A percentile compares a stretch with the other conserved stretches of the same genome.
Conservation (phyloP, 2,113 vertebrate species). For the Leptodactylus fuscus region DNA sequence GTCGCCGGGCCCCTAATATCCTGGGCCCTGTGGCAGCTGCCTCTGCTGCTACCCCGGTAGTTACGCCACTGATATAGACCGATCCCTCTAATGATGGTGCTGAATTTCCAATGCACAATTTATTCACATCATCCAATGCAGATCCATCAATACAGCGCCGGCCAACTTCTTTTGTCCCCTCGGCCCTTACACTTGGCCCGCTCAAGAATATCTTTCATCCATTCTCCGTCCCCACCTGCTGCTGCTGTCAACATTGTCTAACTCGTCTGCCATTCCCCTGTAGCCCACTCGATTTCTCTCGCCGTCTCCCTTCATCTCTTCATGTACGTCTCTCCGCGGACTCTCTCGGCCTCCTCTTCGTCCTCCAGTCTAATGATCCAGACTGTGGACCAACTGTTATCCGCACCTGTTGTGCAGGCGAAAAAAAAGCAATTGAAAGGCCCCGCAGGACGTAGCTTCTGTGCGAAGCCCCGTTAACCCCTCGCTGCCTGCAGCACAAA, state of each 20-base stretch:
- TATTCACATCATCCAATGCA: no score
- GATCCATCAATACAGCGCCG: no score
- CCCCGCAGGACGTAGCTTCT: background rate
- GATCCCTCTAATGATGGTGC: no score
- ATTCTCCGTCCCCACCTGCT: background rate
- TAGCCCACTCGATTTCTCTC: background rate
- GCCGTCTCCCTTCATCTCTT: slow-evolving; percentile 10
- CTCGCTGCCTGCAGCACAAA: background rate
- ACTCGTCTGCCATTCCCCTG: background rate
- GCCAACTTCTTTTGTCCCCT: no score
- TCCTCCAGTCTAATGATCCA: slow-evolving; percentile 50
- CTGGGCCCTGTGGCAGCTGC: no score
- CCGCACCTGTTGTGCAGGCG: slow-evolving; percentile 49
- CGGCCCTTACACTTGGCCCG: background rate
- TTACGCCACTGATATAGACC: no score
- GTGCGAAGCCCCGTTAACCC: background rate
- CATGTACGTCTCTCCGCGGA: slow-evolving; percentile 13
- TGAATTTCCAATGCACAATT: no score
- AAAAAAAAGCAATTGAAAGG: background rate
- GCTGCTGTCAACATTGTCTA: background rate
- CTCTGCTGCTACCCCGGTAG: no score
- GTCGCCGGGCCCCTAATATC: no score
- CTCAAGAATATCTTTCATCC: background rate
- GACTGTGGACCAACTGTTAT: slow-evolving; percentile 44
- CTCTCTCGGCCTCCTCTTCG: background rate